A percentile compares a stretch with the other conserved stretches of the same genome.
Conservation (phyloP, 2,797 vertebrate species). For the Strix occidentalis region DNA sequence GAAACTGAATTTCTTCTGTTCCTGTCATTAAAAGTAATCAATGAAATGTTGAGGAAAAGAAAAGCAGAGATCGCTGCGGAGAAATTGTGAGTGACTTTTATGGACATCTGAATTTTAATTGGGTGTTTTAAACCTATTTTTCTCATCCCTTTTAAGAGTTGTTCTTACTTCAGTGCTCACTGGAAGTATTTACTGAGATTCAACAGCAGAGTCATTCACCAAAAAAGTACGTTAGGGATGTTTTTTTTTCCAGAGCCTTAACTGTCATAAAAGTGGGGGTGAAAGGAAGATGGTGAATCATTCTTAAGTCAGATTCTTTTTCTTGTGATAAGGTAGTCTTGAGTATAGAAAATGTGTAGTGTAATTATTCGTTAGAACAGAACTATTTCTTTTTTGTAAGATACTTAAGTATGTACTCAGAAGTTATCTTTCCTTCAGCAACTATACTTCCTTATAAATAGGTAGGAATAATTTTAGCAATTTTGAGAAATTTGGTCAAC, state of each 20-base stretch:
- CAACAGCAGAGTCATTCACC: background rate
- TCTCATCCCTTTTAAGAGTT: background rate
- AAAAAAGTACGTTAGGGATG: background rate
- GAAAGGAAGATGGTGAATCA: background rate
- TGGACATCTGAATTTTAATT: background rate
- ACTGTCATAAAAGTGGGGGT: background rate
- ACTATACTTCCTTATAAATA: background rate
- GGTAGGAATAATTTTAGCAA: background rate
- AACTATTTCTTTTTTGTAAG: background rate
- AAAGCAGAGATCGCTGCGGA: background rate
- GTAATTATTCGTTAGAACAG: background rate
- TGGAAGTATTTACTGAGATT: background rate
- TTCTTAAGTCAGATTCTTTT: background rate
- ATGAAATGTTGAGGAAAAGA: background rate
- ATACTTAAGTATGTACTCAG: background rate
- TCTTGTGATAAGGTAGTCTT: background rate
- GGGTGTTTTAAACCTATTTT: background rate
- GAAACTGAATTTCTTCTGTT: background rate
- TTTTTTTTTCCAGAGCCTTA: background rate
- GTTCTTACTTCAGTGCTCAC: background rate
- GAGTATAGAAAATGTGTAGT: background rate
- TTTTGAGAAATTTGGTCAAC: background rate
- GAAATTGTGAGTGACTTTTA: background rate
- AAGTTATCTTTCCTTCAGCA: background rate
- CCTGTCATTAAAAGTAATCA: background rate